Conservation (phyloP, 2,888 invertebrate genomes). For the Dasysyrphus tricinctus region DNA sequence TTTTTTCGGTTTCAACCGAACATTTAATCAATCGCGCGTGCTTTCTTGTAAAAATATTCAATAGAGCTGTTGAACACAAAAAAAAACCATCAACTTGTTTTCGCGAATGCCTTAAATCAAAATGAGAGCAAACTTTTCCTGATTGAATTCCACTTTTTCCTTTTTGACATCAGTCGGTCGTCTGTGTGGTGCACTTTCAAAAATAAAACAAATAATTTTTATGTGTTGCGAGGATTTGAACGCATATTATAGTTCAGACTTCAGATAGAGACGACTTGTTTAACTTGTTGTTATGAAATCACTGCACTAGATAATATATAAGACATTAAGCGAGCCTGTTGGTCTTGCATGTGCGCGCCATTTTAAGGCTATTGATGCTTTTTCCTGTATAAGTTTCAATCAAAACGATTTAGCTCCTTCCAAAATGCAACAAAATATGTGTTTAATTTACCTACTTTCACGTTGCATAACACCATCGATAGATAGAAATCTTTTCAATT, state of each 20-base stretch:
- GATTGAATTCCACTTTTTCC: constrained; percentile 48
- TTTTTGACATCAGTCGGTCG: constrained; percentile 27
- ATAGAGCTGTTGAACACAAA: not conserved
- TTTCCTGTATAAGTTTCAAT: constrained; percentile 39
- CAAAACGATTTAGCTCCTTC: constrained; percentile 49
- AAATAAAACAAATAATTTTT: constrained; percentile 18
- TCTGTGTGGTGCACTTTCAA: constrained; percentile 21
- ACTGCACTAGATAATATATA: constrained; percentile 57
- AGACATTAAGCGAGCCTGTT: constrained; percentile 34
- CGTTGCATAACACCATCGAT: constrained; percentile 57
- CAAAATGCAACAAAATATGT: constrained; percentile 26
- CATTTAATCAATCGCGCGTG: constrained; percentile 30
- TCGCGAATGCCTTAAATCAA: constrained; percentile 44
- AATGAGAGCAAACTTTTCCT: constrained; percentile 63
- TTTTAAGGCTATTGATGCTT: constrained; percentile 29
- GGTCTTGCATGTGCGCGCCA: constrained; percentile 1
- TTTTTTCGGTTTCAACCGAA: not conserved
- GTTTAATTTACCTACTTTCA: constrained; percentile 62
- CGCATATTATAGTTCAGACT: constrained; percentile 27
- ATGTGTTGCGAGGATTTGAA: constrained; percentile 50
- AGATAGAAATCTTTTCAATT: constrained; percentile 51
- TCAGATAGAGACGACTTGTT: constrained; percentile 33
- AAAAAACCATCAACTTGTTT: constrained; percentile 23
- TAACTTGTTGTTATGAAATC: constrained; percentile 71
- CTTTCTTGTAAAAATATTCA: constrained; percentile 15